A percentile compares a stretch with the other conserved stretches of the same genome.
These are phyloP conservation scores for Belonocnema kinseyi DNA, from an alignment of 1,140 invertebrate genomes.

Conservation along the genomic window DNA sequence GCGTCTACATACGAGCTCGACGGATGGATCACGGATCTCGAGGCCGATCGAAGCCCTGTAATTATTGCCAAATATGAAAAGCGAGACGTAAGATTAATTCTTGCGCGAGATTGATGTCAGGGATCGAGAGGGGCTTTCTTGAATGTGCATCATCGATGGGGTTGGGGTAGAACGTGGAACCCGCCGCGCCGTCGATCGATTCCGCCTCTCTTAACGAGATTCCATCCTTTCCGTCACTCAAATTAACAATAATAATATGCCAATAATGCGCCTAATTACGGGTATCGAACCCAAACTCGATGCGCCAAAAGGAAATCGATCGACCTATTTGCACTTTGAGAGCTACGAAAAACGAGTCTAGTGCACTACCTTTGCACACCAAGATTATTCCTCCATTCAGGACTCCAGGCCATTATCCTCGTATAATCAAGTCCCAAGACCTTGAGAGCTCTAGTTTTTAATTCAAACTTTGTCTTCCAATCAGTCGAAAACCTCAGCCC, in stretches of 20 bases:
- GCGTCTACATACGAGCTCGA: conserved; percentile 37
- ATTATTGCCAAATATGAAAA: conserved; percentile 76
- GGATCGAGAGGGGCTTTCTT: conserved; percentile 64
- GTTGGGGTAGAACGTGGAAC: conserved; percentile 48
- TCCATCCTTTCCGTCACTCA: conserved; percentile 70
- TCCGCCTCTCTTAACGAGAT: conserved; percentile 73
- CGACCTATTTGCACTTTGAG: conserved; percentile 30
- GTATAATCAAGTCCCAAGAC: not conserved
- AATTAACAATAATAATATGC: conserved; percentile 72
- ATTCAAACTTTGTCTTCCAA: too few species aligned
- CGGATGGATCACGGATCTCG: conserved; percentile 51
- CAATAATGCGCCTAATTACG: conserved; percentile 69
- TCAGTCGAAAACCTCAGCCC: too few species aligned
- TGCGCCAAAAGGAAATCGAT: conserved; percentile 32
- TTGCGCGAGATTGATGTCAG: conserved; percentile 73
- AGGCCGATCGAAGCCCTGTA: conserved; percentile 67
- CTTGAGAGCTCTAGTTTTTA: not conserved
- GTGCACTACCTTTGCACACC: not conserved
- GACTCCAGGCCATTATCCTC: not conserved
- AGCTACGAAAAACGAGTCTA: conserved; percentile 3
- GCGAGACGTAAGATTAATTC: conserved; percentile 55
- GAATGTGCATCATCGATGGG: conserved; percentile 41
- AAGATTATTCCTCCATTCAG: not conserved
- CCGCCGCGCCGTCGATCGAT: conserved; percentile 59
- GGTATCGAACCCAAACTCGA: conserved; percentile 34